phyloP scores from a whole-genome alignment of 2,797 vertebrate genomes.

The Paedocypris micromegethes region DNA sequence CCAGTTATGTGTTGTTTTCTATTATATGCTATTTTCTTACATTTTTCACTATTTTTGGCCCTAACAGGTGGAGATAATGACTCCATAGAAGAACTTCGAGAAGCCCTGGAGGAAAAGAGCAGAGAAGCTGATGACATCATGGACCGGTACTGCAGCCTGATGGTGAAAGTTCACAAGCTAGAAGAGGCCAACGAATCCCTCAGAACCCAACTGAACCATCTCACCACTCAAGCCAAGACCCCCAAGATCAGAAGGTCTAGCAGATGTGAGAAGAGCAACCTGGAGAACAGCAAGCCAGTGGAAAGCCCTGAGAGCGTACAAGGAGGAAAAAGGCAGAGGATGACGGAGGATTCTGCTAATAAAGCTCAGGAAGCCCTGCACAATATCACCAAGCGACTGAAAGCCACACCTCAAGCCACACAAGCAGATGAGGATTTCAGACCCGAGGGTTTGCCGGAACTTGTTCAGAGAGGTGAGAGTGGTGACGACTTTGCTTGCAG shows the following conservation, averaged over 20 bases:
- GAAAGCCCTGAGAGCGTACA: slow-evolving; percentile 49
- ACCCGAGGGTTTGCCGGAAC: slow-evolving; percentile 79
- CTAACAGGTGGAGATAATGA: slow-evolving; percentile 27
- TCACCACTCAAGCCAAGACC: slow-evolving; percentile 58
- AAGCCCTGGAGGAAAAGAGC: slow-evolving; percentile 69
- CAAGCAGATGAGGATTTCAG: slow-evolving; percentile 55
- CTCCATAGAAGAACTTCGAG: slow-evolving; percentile 60
- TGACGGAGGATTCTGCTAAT: slow-evolving; percentile 46
- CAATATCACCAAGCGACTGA: slow-evolving; percentile 67
- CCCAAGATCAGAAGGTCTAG: slow-evolving; percentile 19
- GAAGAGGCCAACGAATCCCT: slow-evolving; percentile 75
- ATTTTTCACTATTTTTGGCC: neutral
- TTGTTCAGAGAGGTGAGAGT: slow-evolving; percentile 77
- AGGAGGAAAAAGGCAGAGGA: slow-evolving; percentile 46
- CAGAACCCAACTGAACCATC: slow-evolving; percentile 66
- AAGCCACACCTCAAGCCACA: slow-evolving; percentile 32
- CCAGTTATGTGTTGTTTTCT: too few species aligned
- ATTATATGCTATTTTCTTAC: too few species aligned
- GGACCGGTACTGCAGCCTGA: slow-evolving; percentile 81
- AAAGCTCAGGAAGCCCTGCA: slow-evolving; percentile 63
- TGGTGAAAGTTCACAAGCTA: slow-evolving; percentile 77
- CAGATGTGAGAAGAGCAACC: slow-evolving; percentile 42
- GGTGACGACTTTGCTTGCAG: neutral
- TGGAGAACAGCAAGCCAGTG: slow-evolving; percentile 27
- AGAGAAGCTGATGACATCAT: slow-evolving; percentile 80